Base-by-base conservation (phyloP, 2,888 invertebrate species). In the Diplolepis rosae region DNA sequence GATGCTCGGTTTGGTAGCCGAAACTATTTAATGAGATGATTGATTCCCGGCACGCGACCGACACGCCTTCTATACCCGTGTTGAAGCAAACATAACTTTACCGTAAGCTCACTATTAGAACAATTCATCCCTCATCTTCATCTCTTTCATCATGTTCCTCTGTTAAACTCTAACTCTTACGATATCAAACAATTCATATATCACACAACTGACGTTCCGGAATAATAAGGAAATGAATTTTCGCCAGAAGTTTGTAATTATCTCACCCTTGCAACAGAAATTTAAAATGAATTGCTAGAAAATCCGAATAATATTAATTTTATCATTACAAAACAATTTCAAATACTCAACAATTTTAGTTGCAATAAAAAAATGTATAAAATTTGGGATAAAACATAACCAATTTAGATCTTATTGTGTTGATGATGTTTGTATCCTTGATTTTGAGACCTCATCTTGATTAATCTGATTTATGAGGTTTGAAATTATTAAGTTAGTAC, bases 141-240 rank as follows among this genome's bases (percentile, higher is more conserved):
- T 56, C 71, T 65, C 51, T 76, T 66, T 68, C 69, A 66, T 71
- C 54, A 61, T 72, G 30, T 65, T 66, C 71, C 66, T 69, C 11
- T 67, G 51, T 66, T 45, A 66, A 56, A 69, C 65, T 24, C 50
- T 54, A 52, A 66, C 45, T 66, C 68, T 65, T 48, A 61, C 69
- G 78, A 81, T 84, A 85, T 85, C 85, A 85, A 87, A 86, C 87
- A 87, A 88, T 88, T 88, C 88, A 89, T 88, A 87, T 82, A 87
- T 89, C 88, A 87, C 84, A 76, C 73, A 81, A 74, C 78, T 83
- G 88, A 88, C 88, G 85, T 83, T 70, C 84, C 79, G 88, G 83
- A 87, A 87, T 89, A 89, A 89, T 88, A 87, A 87, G 88, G 88
- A 89, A 89, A 89, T 89, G 88, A 88, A 88, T 88, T 87, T 84